Base-by-base conservation (phyloP, 2,113 vertebrate genomes). In the Piaya cayana region DNA sequence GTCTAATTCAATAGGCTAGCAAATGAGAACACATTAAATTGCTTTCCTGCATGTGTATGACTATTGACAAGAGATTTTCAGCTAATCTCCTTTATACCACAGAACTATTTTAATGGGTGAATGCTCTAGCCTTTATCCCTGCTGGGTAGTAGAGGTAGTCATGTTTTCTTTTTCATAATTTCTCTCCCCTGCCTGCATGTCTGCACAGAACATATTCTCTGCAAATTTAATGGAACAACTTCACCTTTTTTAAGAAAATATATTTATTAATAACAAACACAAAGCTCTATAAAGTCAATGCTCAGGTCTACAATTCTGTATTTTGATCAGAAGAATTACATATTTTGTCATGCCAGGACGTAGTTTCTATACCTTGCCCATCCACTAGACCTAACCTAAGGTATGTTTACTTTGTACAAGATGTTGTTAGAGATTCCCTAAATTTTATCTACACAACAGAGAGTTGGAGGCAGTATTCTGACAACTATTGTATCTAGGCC, bases 21-120 rank as follows among this genome's bases (percentile, higher is more conserved):
- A 96, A 94, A 94, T 74, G 68, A 93, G 80, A 90, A 82, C 80
- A 82, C 60, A 86, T 88, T 88, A 94, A 88, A 90, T 94, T 90
- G 74, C 59, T 83, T 85, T 86, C 71, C 79, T 93, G 47, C 58
- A 86, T 81, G 52, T 92, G 36, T 72, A 63, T 62, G 43, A 72
- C 79, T 93, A 93, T 75, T 81, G 82, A 96, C 69, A 68, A 86
- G 88, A 93, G 72, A 93, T 90, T 97, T 93, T 80, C 84, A 42
- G 36, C 52, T 94, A 69, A 92, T 86, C 76, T 86, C 25, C 74
- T 69, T 78, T 79, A 91, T 53, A 72, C 13, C 49, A 84, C 19
- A 65, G 60, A 88, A 88, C 45, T 81, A 68, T 92, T 93, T 90
- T 88, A 92, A 95, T 65, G 81, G 86, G 62, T 88, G 92, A 96